Conservation (phyloP, 2,888 invertebrate genomes). For the Pristionchus arcanus region DNA sequence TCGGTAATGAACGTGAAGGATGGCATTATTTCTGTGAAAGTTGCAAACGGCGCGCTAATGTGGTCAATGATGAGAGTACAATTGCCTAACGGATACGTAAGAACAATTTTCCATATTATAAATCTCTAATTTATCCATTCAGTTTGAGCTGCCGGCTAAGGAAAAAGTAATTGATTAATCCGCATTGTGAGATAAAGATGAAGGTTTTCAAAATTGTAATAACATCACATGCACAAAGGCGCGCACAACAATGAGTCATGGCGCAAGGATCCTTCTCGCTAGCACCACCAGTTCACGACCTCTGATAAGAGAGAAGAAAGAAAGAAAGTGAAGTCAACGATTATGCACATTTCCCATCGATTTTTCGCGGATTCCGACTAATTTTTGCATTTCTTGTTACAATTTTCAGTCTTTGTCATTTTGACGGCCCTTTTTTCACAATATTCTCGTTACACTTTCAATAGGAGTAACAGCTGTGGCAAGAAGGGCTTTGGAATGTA, state of each 20-base stretch:
- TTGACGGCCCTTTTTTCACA: too few species aligned
- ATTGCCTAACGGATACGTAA: not conserved
- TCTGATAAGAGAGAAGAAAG: not conserved
- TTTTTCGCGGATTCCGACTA: not conserved
- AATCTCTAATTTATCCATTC: too few species aligned
- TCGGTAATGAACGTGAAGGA: not conserved
- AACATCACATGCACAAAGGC: too few species aligned
- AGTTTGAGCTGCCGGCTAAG: too few species aligned
- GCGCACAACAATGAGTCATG: too few species aligned
- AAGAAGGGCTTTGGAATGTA: not conserved
- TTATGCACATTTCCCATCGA: not conserved
- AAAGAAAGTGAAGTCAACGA: not conserved
- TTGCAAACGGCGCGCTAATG: not conserved
- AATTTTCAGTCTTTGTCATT: too few species aligned
- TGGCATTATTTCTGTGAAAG: not conserved
- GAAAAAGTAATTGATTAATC: too few species aligned
- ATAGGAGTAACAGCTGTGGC: too few species aligned
- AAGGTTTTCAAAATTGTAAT: too few species aligned
- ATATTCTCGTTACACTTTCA: too few species aligned
- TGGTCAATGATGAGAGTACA: not conserved
- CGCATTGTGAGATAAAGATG: too few species aligned
- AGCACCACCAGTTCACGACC: conserved; percentile 7
- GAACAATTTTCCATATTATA: not conserved
- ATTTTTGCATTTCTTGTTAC: not conserved
- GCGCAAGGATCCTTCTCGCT: not conserved